Conservation (phyloP, 2,797 vertebrate genomes). For the Emys orbicularis region DNA sequence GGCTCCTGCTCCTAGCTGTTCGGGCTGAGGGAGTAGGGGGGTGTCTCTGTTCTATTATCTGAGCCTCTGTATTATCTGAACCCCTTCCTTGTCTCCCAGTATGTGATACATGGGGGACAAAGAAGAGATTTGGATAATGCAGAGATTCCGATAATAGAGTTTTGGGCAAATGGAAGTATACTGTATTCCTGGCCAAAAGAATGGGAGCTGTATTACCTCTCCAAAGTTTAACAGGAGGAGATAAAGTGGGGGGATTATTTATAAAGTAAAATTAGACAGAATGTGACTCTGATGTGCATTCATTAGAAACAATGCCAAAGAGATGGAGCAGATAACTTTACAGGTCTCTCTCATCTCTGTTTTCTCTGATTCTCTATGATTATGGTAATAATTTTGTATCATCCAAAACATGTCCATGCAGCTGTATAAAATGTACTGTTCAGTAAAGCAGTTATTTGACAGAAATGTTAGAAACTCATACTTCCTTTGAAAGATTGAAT, state of each 20-base stretch:
- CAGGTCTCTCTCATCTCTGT: background rate
- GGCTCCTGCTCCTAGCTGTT: background rate
- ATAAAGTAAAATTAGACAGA: background rate
- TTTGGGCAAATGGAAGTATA: background rate
- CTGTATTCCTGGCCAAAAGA: background rate
- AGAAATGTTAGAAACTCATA: background rate
- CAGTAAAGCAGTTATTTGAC: background rate
- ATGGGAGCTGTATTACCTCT: background rate
- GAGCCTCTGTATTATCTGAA: background rate
- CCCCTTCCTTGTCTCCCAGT: background rate
- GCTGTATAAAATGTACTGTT: background rate
- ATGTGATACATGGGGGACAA: background rate
- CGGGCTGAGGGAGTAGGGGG: background rate
- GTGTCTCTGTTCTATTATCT: background rate
- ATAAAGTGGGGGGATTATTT: background rate
- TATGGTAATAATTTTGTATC: background rate
- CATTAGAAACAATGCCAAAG: background rate
- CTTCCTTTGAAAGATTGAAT: background rate
- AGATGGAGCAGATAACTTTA: background rate
- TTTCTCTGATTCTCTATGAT: conserved; percentile 4
- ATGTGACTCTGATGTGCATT: background rate
- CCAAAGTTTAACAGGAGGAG: accelerated
- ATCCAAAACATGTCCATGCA: conserved; percentile 19
- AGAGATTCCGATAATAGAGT: background rate
- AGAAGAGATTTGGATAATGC: background rate